A percentile compares a stretch with the other conserved stretches of the same genome.
These are phyloP conservation scores for Perca fluviatilis DNA, from an alignment of 2,113 vertebrate genomes.

Conservation along the genomic window DNA sequence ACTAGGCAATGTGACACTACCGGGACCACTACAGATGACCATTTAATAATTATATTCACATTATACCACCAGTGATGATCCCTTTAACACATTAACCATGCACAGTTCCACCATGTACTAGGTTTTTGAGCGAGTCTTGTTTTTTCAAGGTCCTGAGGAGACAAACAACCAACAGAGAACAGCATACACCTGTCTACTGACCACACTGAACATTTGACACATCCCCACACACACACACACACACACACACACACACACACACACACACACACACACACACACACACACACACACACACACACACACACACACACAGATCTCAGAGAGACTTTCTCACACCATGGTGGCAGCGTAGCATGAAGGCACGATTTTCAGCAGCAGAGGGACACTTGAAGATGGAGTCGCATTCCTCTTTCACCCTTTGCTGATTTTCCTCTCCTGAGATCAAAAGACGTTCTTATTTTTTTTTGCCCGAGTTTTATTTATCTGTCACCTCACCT, in stretches of 20 bases:
- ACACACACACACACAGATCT: conserved; percentile 28
- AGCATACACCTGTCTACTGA: conserved; percentile 35
- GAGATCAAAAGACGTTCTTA: not conserved
- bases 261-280: conserved; percentile 28
- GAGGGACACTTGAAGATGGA: conserved; percentile 13
- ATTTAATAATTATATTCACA: too few relatives aligned
- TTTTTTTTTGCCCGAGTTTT: not conserved
- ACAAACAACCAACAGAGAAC: conserved; percentile 40
- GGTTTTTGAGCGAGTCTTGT: not conserved
- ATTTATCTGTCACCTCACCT: conserved; percentile 11
- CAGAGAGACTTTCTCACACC: conserved; percentile 58
- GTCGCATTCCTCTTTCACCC: conserved; percentile 21
- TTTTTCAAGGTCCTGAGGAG: conserved; percentile 58
- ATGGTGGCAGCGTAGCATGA: conserved; percentile 52
- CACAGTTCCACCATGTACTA: too few relatives aligned
- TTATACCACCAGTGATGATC: too few relatives aligned
- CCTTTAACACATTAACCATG: too few relatives aligned
- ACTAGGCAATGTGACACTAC: too few relatives aligned
- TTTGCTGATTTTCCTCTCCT: conserved; percentile 6
- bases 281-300: conserved; percentile 31
- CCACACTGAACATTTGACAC: conserved; percentile 32
- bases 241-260: conserved; percentile 30
- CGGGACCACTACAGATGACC: too few relatives aligned
- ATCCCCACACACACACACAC: not conserved
- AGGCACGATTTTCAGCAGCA: conserved; percentile 59